Evolutionary conservation across 2,888 invertebrate genomes (phyloP).

Genomic region (Drosophila heteroneura): DNA sequence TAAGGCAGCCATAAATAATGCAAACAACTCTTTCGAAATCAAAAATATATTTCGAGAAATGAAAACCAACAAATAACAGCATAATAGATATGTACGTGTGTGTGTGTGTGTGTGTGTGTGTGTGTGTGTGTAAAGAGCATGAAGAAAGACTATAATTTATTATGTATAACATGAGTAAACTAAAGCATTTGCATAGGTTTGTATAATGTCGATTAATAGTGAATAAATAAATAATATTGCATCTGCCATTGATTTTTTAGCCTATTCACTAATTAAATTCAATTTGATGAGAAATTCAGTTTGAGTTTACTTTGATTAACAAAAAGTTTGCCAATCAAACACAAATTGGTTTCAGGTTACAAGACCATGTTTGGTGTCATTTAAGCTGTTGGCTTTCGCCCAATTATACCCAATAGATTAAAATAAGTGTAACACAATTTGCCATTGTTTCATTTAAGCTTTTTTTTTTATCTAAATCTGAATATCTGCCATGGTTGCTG

Average conservation of each 20-base stretch:
- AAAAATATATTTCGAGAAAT: not conserved
- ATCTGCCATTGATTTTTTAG: not conserved
- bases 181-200: not conserved
- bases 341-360: not conserved
- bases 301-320: not conserved
- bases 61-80: not conserved
- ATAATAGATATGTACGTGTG: not conserved
- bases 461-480: too few relatives aligned
- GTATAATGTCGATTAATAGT: not conserved
- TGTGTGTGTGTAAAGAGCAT: not conserved
- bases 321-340: not conserved
- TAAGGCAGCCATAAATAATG: slow-evolving; percentile 32
- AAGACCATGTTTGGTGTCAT: not conserved
- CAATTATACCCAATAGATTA: not conserved
- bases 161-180: not conserved
- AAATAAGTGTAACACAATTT: not conserved
- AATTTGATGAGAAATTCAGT: too few relatives aligned
- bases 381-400: not conserved
- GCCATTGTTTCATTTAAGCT: not conserved
- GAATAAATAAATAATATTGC: not conserved
- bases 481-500: too few relatives aligned
- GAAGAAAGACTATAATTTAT: not conserved
- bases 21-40: slow-evolving; percentile 24
- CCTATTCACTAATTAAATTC: not conserved
- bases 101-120: not conserved